These are phyloP conservation scores for Hololepta plana DNA, from an alignment of 2,888 invertebrate species.

Conservation along the genomic window DNA sequence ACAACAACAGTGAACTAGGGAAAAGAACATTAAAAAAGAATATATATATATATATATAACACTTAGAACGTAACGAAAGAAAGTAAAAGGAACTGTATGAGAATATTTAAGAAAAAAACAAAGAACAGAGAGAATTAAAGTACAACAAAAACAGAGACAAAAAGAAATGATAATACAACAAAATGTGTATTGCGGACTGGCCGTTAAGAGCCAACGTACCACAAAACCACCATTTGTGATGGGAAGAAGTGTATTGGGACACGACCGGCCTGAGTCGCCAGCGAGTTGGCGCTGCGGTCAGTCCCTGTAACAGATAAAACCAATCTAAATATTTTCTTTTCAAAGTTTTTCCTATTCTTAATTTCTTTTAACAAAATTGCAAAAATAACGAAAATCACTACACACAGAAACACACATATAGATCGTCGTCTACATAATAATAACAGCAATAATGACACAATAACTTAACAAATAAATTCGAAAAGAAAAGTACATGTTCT, in stretches of 20 bases:
- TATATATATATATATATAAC: slow-evolving; percentile 2
- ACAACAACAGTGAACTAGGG: slow-evolving; percentile 15
- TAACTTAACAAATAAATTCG: too few relatives aligned
- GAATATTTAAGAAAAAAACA: slow-evolving; percentile 8
- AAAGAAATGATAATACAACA: slow-evolving; percentile 3
- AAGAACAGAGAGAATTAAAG: slow-evolving; percentile 3
- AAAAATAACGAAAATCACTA: slow-evolving; percentile 1
- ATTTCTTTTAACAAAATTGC: slow-evolving; percentile 1
- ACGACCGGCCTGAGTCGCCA: slow-evolving; percentile 28
- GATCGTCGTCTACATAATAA: slow-evolving; percentile 2
- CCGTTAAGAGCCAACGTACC: slow-evolving; percentile 23
- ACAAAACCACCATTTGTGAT: slow-evolving; percentile 29
- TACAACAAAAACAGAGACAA: slow-evolving; percentile 12
- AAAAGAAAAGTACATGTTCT: too few relatives aligned
- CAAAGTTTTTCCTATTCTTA: background rate
- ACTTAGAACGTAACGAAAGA: slow-evolving; percentile 6
- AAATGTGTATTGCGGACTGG: slow-evolving; percentile 17
- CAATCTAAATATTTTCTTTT: slow-evolving; percentile 12
- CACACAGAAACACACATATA: background rate
- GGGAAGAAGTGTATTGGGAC: slow-evolving; percentile 20
- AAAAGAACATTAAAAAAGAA: slow-evolving; percentile 10
- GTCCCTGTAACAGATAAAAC: slow-evolving; percentile 29
- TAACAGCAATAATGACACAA: too few relatives aligned
- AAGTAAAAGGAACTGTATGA: too few relatives aligned
- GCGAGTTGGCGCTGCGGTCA: slow-evolving; percentile 29